These are phyloP conservation scores for Ophonus ardosiacus DNA, from an alignment of 2,888 invertebrate genomes.

Conservation along the genomic window DNA sequence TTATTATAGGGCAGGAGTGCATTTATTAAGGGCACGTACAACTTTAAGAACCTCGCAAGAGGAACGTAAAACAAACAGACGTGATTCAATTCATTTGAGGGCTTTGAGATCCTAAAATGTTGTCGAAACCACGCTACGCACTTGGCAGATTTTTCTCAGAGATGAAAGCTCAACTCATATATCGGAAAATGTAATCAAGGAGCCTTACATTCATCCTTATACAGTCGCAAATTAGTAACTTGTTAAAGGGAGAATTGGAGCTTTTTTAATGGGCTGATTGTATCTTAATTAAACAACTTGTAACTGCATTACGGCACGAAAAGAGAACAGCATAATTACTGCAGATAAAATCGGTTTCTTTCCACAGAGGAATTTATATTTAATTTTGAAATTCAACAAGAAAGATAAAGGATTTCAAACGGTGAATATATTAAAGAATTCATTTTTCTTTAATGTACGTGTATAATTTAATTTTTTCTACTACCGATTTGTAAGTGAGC, in stretches of 20 bases:
- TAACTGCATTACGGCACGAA: conserved; percentile 25
- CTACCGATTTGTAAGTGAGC: too few relatives aligned
- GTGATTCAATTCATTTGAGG: conserved; percentile 49
- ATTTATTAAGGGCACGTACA: conserved; percentile 5
- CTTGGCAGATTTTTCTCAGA: conserved; percentile 12
- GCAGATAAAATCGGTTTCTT: conserved; percentile 19
- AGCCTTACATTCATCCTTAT: neutral
- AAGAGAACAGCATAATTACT: conserved; percentile 17
- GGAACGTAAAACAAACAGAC: conserved; percentile 46
- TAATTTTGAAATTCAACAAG: conserved; percentile 4
- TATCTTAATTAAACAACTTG: conserved; percentile 48
- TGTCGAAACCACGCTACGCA: neutral
- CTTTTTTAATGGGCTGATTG: conserved; percentile 35
- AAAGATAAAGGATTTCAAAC: conserved; percentile 29
- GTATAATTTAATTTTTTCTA: too few relatives aligned
- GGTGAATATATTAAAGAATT: neutral
- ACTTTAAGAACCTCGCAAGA: conserved; percentile 1
- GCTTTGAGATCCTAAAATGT: conserved; percentile 31
- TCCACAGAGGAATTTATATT: neutral
- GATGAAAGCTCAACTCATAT: neutral
- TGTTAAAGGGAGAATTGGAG: conserved; percentile 1
- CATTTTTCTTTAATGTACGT: neutral
- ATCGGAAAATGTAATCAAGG: conserved; percentile 15
- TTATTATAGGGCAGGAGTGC: too few relatives aligned
- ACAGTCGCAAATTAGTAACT: neutral